phyloP scores from a whole-genome alignment of 2,797 vertebrate genomes.

The Rallus crepitans region DNA sequence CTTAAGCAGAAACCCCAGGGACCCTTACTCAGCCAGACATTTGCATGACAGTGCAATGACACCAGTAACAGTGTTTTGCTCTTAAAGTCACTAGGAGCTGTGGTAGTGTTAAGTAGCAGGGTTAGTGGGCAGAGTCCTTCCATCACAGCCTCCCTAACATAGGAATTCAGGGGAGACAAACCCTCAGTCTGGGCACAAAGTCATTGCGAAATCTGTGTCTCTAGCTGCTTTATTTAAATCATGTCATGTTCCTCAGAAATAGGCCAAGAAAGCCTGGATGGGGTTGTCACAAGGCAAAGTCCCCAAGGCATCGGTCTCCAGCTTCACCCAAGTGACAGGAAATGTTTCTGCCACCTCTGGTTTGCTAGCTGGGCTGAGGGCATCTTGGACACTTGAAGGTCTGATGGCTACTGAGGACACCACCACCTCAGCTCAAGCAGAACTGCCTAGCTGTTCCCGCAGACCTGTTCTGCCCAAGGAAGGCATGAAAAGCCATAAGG shows the following conservation, averaged over 20 bases:
- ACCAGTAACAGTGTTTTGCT: neutral
- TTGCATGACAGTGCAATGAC: neutral
- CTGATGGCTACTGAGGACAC: neutral
- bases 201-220: neutral
- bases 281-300: neutral
- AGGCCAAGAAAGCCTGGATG: neutral
- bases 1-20: neutral
- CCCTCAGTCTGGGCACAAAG: neutral
- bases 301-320: neutral
- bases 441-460: neutral
- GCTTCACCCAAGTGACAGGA: neutral
- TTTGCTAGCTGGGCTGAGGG: neutral
- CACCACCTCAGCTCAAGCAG: neutral
- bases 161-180: neutral
- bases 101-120: neutral
- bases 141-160: neutral
- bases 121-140: neutral
- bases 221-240: neutral
- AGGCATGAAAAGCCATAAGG: neutral
- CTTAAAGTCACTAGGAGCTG: neutral
- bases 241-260: neutral
- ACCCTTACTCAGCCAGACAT: neutral
- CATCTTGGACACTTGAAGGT: neutral
- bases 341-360: neutral
- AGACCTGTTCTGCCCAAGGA: neutral